phyloP scores from a whole-genome alignment of 2,888 invertebrate species.

The Folsomia candida region DNA sequence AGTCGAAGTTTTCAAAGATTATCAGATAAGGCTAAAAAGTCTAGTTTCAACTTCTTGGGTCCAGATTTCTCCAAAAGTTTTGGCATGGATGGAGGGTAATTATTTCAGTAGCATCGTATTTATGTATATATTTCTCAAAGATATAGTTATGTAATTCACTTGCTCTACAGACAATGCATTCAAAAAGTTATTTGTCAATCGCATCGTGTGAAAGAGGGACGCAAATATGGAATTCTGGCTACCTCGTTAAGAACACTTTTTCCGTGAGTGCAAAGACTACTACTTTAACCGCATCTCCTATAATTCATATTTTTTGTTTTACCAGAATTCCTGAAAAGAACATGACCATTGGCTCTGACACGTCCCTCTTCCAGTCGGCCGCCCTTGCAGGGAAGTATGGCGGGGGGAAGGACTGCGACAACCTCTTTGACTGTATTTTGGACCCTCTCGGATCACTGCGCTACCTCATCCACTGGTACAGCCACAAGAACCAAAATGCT shows the following conservation, averaged over 20 bases:
- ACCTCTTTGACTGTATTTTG: slow-evolving; percentile 40
- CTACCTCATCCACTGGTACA: slow-evolving; percentile 41
- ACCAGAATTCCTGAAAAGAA: slow-evolving; percentile 19
- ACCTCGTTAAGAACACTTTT: slow-evolving; percentile 28
- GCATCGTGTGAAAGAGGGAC: slow-evolving; percentile 25
- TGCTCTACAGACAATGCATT: no score
- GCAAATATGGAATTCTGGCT: slow-evolving; percentile 30
- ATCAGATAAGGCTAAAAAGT: slow-evolving; percentile 16
- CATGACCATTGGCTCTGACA: slow-evolving; percentile 5
- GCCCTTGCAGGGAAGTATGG: slow-evolving; percentile 35
- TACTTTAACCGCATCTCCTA: no score
- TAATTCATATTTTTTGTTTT: not conserved
- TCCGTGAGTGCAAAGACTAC: no score
- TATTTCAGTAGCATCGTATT: no score
- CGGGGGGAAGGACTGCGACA: slow-evolving; percentile 30
- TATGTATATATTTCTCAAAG: no score
- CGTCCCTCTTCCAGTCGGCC: slow-evolving; percentile 23
- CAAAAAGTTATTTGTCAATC: slow-evolving; percentile 39
- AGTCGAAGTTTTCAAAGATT: slow-evolving; percentile 9
- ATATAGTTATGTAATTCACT: no score
- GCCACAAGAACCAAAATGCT: not conserved
- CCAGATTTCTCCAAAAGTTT: slow-evolving; percentile 27
- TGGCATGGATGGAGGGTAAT: slow-evolving; percentile 32
- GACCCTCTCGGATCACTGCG: slow-evolving; percentile 36
- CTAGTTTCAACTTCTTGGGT: slow-evolving; percentile 27